Conservation (phyloP, 2,113 vertebrate species). For the Nesoenas mayeri region DNA sequence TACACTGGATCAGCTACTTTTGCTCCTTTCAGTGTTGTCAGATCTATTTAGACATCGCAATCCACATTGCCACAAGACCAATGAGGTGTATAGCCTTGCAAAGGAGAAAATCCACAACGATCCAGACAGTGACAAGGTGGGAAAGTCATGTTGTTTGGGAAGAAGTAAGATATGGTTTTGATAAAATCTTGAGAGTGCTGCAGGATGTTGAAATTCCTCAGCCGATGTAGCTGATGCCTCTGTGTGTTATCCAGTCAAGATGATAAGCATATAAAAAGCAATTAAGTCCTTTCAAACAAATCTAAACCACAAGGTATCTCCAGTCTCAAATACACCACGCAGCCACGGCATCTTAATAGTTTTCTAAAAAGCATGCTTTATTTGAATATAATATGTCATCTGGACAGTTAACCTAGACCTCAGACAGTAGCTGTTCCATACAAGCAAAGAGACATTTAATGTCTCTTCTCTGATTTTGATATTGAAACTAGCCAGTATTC, state of each 20-base stretch:
- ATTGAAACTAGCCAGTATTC: background rate
- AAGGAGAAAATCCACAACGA: conserved; percentile 1
- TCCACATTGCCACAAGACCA: background rate
- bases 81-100: background rate
- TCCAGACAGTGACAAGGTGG: background rate
- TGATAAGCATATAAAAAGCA: background rate
- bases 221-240: background rate
- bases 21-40: background rate
- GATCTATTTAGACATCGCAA: background rate
- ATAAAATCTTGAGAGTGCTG: background rate
- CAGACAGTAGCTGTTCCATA: background rate
- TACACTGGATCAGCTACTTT: background rate
- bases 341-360: background rate
- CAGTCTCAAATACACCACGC: background rate
- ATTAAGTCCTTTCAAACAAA: background rate
- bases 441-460: background rate
- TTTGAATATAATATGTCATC: background rate
- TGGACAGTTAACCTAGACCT: background rate
- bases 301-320: background rate
- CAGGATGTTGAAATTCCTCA: background rate
- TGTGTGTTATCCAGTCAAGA: background rate
- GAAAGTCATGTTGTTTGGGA: background rate
- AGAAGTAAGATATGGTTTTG: background rate
- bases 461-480: background rate
- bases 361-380: background rate